Base-by-base conservation (phyloP, 2,797 vertebrate genomes). In the Echiichthys vipera region DNA sequence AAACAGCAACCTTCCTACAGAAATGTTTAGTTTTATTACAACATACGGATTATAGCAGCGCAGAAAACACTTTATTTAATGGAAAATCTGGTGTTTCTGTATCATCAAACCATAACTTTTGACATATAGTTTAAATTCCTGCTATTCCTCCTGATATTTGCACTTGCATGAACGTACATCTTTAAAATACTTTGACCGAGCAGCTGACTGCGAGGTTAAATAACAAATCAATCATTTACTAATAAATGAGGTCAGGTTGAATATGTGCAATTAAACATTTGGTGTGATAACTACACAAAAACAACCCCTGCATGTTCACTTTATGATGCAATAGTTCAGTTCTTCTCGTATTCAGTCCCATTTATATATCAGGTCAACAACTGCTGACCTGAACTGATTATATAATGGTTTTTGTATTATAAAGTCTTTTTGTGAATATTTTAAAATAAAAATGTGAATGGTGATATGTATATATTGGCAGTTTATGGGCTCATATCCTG, bases 161-260 rank as follows among this genome's bases (percentile, higher is more conserved):
- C 3, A 30, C 14, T 62, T 30, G 7, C 2, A 34, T 12, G 2
- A 25, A 49, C 2, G 18, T 11, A 49, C 6, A 4, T 36, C 12
- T 27, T 54, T 2, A 37, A 25, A 18, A 43, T 12, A 13, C 7
- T 8, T 10, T n/a, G 10, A 22, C 5, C 0, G 1, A 10, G 25
- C 5, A 9, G 22, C 22, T 22, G 20, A 32, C 5, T 8, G 14
- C 9, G 50, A n/a, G 32, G 20, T 12, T 34, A 3, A 27, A 53
- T 45, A 45, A 25, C 1, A 20, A 27, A 37, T 55, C 4, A 77
- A 65, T 67, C 5, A 71, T 58, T 65, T 34, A 65, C 24, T 22
- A 43, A 30, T 27, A 1, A 47, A 34, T 42, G 10, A 24, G 10
- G 8, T 49, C 24, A 8, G 15, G 1, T 14, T 5, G 5, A 32